A percentile compares a stretch with the other conserved stretches of the same genome.
phyloP scores from a whole-genome alignment of 2,113 vertebrate species.

The Leucopternis melanops region DNA sequence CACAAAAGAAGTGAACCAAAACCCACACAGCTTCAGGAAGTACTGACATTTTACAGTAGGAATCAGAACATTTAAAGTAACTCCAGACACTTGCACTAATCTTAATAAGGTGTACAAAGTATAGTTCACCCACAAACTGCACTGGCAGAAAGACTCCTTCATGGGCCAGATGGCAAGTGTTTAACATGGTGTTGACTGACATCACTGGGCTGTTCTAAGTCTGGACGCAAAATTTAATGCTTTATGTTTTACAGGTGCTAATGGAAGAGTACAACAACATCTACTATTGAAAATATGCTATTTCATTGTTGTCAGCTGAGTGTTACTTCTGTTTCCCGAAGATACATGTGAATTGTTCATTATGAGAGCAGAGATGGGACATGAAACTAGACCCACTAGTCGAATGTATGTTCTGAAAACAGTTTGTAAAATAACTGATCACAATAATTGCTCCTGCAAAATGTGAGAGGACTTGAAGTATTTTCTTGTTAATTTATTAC shows the following conservation, averaged over 20 bases:
- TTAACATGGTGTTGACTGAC: background rate
- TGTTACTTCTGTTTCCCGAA: background rate
- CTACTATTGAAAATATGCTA: background rate
- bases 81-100: background rate
- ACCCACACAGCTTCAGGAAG: background rate
- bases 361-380: background rate
- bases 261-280: background rate
- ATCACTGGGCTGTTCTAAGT: background rate
- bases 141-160: background rate
- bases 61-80: background rate
- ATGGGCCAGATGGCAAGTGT: background rate
- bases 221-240: background rate
- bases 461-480: background rate
- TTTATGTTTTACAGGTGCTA: background rate
- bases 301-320: background rate
- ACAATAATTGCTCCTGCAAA: background rate
- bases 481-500: background rate
- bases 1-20: background rate
- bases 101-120: background rate
- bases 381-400: background rate
- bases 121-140: background rate
- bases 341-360: background rate
- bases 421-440: background rate
- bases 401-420: background rate
- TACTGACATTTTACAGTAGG: background rate